Base-by-base conservation (phyloP, 2,888 invertebrate genomes). In the Melanophora roralis region DNA sequence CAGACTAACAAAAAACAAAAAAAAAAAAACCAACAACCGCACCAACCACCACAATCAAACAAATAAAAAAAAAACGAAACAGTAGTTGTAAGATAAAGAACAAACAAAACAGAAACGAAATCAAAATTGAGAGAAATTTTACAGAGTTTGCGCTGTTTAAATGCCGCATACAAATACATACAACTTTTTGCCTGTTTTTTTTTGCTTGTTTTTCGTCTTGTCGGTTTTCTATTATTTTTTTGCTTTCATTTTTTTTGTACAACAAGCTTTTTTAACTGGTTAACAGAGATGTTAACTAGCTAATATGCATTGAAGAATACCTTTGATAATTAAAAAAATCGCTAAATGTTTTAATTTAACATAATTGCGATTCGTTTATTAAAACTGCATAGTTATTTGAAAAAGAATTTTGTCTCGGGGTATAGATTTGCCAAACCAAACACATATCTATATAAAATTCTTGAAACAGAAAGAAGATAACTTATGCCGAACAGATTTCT, bases 101-200 rank as follows among this genome's bases (percentile, higher is more conserved):
- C 7, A 32, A 19, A 9, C 55, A 77, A 71, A 77, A 64, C 69
- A 77, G 65, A 74, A 74, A 67, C 21, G 23, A 51, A 74, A 60
- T 43, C 11, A 45, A 55, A 69, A 65, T 57, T 69, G 71, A 69
- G 76, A 64, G 72, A 73, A 68, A n/a, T n/a, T n/a, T 80, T 76
- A 80, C 80, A 76, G 80, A 76, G 80, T 73, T 76, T 80, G 80
- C 80, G 80, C 80, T 64, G 72, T 80, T 68, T 57, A 76, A 73
- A 80, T 76, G 68, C 80, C 80, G 80, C 80, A 80, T 80, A 76
- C 80, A 80, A 80, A 73, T 76, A 76, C 76, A 73, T 76, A 76
- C 76, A 80, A 67, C 67, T 71, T 80, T 75, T 38, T 34, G 32
- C 32, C 16, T 38, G 21, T 43, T 55, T 59, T 16, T 73, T 59